Evolutionary conservation across 1,140 invertebrate genomes (phyloP), one percentile per base, ranked within the genome.

Genomic region (Zaprionus africanus): DNA sequence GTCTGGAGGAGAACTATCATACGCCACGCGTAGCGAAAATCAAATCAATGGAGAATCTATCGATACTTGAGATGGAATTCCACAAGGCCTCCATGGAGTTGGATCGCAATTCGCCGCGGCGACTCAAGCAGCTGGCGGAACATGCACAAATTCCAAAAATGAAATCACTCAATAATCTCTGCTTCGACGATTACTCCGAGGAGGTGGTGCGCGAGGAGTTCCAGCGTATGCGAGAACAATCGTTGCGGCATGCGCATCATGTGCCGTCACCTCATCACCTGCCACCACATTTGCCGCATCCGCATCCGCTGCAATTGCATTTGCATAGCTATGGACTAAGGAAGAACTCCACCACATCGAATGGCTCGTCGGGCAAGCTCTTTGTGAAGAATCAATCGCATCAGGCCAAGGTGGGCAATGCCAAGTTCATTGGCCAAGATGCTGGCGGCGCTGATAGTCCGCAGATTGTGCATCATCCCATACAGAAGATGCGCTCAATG

Each of bases 401-500:
- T 41, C 67, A 80, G 51, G 60, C 67, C 1, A 92, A 92, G 73
- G 87, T 93, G 53, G 92, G 92, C 53, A 93, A 92, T 76, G 92
- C 92, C 26, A 93, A 93, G 67, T 93, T 93, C 58, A 91, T 93
- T 46, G 92, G 91, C 2, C 88, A 81, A 51, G 92, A 92, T 36
- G 36, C 36, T 38, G 65, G 77, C 36, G 79, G 65, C 24, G 51
- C 13, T 19, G 90, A 92, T 7, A 87, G 77, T 62, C 79, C 88
- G 2, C 75, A 79, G 13, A 34, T 58, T 1, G n/a, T 43, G 4
- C 82, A 87, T 19, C 87, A 92, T 83, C 91, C 92, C 34, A 91
- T 93, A 49, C 91, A 91, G 49, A 93, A 93, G 56, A 93, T 93
- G 78, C 82, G 91, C 11, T 93, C 92, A 7, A 88, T 93, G 85